phyloP scores from a whole-genome alignment of 2,888 invertebrate species.

The Meiosimyza platycephala region DNA sequence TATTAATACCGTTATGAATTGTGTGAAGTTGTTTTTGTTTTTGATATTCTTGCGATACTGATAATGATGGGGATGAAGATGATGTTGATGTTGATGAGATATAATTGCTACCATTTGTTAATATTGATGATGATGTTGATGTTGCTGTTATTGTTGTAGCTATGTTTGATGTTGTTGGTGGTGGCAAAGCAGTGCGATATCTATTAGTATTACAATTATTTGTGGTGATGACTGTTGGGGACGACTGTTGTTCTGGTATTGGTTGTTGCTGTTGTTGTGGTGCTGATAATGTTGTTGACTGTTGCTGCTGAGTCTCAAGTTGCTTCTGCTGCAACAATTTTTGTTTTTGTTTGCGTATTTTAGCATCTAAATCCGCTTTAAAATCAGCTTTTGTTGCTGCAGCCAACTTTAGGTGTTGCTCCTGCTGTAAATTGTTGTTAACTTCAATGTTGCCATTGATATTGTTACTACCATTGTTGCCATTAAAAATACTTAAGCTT shows the following conservation, averaged over 20 bases:
- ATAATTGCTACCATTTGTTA: conserved; percentile 24
- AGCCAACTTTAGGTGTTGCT: conserved; percentile 44
- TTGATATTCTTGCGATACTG: conserved; percentile 3
- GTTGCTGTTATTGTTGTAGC: conserved; percentile 21
- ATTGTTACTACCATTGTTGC: conserved; percentile 38
- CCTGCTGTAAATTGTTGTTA: conserved; percentile 44
- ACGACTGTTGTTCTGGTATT: conserved; percentile 37
- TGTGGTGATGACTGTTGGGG: conserved; percentile 39
- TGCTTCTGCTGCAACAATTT: conserved; percentile 59
- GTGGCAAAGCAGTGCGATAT: conserved; percentile 31
- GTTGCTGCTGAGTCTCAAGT: conserved; percentile 46
- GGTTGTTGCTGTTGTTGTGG: conserved; percentile 43
- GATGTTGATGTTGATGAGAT: neutral
- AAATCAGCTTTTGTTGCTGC: conserved; percentile 57
- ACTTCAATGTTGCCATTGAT: conserved; percentile 40
- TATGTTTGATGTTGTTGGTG: conserved; percentile 18
- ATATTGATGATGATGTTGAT: conserved; percentile 12
- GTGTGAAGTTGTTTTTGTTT: conserved; percentile 31
- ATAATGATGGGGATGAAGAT: conserved; percentile 34
- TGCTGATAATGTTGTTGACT: conserved; percentile 38
- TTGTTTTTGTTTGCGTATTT: conserved; percentile 60
- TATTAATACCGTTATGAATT: too few species aligned
- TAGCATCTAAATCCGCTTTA: conserved; percentile 62
- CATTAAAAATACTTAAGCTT: conserved; percentile 58
- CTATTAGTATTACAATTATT: conserved; percentile 56